Evolutionary conservation across 2,797 vertebrate genomes (phyloP).

Genomic region (Betta splendens): DNA sequence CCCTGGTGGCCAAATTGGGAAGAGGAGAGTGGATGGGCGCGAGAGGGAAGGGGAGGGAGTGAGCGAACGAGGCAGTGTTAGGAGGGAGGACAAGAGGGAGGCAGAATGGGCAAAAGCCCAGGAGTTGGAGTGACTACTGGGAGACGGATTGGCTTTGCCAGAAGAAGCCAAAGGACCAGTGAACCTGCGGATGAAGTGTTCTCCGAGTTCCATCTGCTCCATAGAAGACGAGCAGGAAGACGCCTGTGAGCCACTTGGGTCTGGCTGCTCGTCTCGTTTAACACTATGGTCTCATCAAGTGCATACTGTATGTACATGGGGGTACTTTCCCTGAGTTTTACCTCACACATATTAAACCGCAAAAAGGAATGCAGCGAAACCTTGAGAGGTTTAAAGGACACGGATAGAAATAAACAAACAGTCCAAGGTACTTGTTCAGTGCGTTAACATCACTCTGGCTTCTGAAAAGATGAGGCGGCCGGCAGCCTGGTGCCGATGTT

Average conservation of each 20-base stretch:
- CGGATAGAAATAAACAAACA: not conserved
- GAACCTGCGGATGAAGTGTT: conserved; percentile 72
- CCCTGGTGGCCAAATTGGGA: conserved; percentile 72
- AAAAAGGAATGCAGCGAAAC: not conserved
- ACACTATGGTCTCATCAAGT: conserved; percentile 3
- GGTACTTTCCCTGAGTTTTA: no score
- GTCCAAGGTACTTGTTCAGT: conserved; percentile 7
- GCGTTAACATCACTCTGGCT: conserved; percentile 36
- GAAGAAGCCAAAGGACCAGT: conserved; percentile 69
- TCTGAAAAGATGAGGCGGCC: conserved; percentile 34
- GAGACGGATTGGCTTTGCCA: conserved; percentile 63
- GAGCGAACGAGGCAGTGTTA: conserved; percentile 67
- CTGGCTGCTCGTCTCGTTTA: conserved; percentile 15
- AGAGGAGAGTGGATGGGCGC: conserved; percentile 59
- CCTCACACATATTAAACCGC: not conserved
- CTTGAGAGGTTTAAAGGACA: no score
- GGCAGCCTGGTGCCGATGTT: conserved; percentile 50
- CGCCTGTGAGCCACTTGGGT: conserved; percentile 16
- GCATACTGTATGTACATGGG: no score
- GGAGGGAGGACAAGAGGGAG: conserved; percentile 62
- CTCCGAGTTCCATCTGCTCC: conserved; percentile 71
- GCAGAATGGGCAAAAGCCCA: conserved; percentile 61
- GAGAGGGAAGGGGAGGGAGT: conserved; percentile 21
- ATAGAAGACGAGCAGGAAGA: conserved; percentile 28
- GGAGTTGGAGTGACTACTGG: conserved; percentile 61